Percentiles rank a stretch among this genome's conserved stretches.
These are phyloP conservation scores for Sarcophaga bullata DNA, from an alignment of 1,140 invertebrate species.

Conservation along the genomic window DNA sequence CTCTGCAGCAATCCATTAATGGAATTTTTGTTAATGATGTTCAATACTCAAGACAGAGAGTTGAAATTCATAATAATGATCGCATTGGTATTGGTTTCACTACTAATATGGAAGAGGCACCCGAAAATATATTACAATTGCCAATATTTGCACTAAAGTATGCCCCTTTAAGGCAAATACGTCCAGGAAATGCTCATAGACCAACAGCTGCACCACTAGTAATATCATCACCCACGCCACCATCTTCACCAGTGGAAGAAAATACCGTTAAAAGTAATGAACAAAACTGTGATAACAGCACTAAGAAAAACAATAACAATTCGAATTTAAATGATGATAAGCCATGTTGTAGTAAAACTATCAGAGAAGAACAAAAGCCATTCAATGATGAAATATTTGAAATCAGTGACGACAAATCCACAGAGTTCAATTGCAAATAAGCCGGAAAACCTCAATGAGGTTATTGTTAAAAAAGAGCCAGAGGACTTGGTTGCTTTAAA, in stretches of 20 bases:
- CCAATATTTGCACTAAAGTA: conserved; percentile 42
- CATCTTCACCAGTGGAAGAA: too few relatives aligned
- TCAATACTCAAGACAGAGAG: background rate
- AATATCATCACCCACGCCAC: background rate
- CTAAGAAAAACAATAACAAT: background rate
- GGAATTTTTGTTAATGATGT: conserved; percentile 42
- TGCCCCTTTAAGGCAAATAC: conserved; percentile 20
- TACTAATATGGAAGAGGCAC: background rate
- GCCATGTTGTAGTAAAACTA: conserved; percentile 3
- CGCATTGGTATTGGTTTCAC: conserved; percentile 43
- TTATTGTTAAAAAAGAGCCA: background rate
- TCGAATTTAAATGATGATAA: background rate
- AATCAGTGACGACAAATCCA: conserved; percentile 22
- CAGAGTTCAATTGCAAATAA: background rate
- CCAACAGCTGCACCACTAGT: background rate
- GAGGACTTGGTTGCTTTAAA: too few relatives aligned
- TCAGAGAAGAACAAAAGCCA: background rate
- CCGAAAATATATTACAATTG: conserved; percentile 24
- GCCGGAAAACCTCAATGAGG: background rate
- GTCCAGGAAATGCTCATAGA: background rate
- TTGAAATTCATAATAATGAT: conserved; percentile 34
- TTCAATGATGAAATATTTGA: conserved; percentile 15
- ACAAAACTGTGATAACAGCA: background rate
- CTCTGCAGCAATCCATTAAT: conserved; percentile 43
- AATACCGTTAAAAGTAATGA: background rate